phyloP scores from a whole-genome alignment of 1,140 invertebrate genomes.

The Brachionus koreanus region DNA sequence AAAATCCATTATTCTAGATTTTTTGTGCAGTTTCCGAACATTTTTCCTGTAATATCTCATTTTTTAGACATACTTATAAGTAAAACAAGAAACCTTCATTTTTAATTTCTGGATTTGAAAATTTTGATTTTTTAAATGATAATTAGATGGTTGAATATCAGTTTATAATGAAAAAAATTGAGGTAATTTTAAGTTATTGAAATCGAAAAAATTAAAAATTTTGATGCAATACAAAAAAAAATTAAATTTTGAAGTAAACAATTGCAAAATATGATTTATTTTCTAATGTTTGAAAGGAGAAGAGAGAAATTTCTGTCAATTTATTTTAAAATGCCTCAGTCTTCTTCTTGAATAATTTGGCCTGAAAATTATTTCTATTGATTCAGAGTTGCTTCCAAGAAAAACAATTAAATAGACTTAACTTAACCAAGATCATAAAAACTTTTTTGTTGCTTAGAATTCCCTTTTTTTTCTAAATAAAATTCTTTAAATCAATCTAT shows the following conservation, averaged over 20 bases:
- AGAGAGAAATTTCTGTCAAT: too few relatives aligned
- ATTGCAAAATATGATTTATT: background rate
- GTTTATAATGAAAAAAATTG: background rate
- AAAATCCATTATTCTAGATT: background rate
- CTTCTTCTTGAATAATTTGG: background rate
- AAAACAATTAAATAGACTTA: too few relatives aligned
- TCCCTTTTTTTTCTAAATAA: background rate
- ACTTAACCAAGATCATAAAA: background rate
- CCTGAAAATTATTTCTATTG: too few relatives aligned
- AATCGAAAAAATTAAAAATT: background rate
- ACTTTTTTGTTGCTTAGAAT: background rate
- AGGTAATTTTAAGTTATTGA: background rate
- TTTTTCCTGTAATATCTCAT: background rate
- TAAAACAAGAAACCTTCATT: background rate
- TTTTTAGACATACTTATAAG: background rate
- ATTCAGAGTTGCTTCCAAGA: too few relatives aligned
- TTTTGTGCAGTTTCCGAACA: background rate
- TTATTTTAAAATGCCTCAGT: background rate
- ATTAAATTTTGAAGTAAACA: background rate
- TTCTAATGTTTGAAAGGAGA: background rate
- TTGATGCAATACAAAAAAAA: background rate
- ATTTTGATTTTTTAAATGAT: background rate
- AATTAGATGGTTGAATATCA: background rate
- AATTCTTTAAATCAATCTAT: background rate
- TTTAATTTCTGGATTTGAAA: background rate